phyloP scores from a whole-genome alignment of 2,797 vertebrate species.

The Anabas testudineus region DNA sequence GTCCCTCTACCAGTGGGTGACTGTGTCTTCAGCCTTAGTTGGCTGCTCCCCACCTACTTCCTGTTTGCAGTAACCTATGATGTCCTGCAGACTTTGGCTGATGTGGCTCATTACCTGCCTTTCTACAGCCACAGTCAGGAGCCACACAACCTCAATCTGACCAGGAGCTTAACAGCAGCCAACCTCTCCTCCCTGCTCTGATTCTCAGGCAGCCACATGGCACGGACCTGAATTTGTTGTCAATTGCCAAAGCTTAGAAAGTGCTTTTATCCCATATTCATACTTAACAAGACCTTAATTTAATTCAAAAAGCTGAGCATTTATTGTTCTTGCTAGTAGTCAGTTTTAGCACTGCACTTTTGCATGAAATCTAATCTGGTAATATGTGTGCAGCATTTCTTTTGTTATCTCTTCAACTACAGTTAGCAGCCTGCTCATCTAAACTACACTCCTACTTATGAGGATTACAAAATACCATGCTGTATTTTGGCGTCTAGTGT shows the following conservation, averaged over 20 bases:
- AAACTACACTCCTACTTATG: no score
- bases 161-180: constrained; percentile 16
- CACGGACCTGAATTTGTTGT: neutral
- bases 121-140: constrained; percentile 38
- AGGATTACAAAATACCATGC: no score
- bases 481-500: no score
- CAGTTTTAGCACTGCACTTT: no score
- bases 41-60: constrained; percentile 83
- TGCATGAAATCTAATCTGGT: no score
- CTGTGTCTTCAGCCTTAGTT: constrained; percentile 75
- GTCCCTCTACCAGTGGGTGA: constrained; percentile 72
- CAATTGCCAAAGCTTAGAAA: constrained; percentile 40
- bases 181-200: constrained; percentile 57
- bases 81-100: constrained; percentile 71
- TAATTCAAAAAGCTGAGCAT: neutral
- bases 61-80: constrained; percentile 83
- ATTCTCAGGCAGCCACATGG: constrained; percentile 1
- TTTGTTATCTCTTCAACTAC: no score
- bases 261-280: constrained; percentile 32
- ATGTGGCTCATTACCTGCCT: constrained; percentile 65
- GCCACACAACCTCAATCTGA: constrained; percentile 37
- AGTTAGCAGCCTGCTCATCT: no score
- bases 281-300: constrained; percentile 2
- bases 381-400: no score
- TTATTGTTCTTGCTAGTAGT: no score